Base-by-base conservation (phyloP, 2,888 invertebrate species). In the Malachius bipustulatus region DNA sequence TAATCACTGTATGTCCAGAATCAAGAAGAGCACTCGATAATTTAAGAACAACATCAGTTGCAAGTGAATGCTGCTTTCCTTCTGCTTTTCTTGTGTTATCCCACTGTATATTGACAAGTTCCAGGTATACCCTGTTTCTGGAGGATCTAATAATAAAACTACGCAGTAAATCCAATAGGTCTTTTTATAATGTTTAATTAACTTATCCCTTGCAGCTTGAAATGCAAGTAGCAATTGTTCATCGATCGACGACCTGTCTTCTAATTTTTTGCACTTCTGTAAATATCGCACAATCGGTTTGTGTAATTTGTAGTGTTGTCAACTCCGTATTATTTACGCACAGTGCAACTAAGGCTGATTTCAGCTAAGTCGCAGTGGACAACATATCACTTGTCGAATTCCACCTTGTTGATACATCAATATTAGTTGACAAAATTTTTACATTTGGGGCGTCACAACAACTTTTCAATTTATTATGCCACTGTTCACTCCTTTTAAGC, bases 101-200 rank as follows among this genome's bases (percentile, higher is more conserved):
- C n/a, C 24, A 19, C 6, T 19, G 24, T 19, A 19, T 29, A 12
- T 19, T 19, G 24, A 19, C 24, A 19, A 19, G 24, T 19, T 19
- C 24, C 24, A 19, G 24, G 24, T 19, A 10, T 29, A 29, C 13
- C 10, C 13, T 29, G 10, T 29, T 10, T 29, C 30, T n/a, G n/a
- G n/a, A n/a, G 47, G 45, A 33, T 51, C 47, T 30, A 49, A 36
- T 26, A 49, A 43, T 26, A 51, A 36, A 27, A 38, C 14, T 4
- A 42, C 35, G 34, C 47, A 49, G 29, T 49, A 50, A 28, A 47
- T 40, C 48, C 48, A 50, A 30, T 51, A 49, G 8, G 33, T 45
- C 32, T 42, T 42, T 11, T 29, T 27, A 32, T 48, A 50, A 39
- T 50, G 50, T 34, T 48, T 44, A 3, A 50, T 15, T 12, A 50